Base-by-base conservation (phyloP, 2,888 invertebrate species). In the Agrypnus murinus region DNA sequence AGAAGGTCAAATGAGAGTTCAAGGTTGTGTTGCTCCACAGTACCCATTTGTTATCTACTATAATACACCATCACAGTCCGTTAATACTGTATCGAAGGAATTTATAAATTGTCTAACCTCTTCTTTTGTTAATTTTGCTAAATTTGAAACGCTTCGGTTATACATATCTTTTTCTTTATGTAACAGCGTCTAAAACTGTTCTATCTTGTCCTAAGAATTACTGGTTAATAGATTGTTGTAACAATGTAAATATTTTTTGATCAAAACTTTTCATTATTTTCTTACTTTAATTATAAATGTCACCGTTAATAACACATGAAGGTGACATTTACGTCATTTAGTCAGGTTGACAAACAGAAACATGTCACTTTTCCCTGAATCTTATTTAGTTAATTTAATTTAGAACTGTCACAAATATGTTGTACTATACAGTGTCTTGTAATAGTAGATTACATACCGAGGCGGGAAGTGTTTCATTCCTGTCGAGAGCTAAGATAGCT, bases 11-110 rank as follows among this genome's bases (percentile, higher is more conserved):
- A n/a, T n/a, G n/a, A n/a, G n/a, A n/a, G n/a, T n/a, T n/a, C n/a
- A n/a, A n/a, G n/a, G n/a, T n/a, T n/a, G n/a, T n/a, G n/a, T n/a
- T n/a, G n/a, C n/a, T n/a, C n/a, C n/a, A n/a, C n/a, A n/a, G n/a
- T n/a, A n/a, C n/a, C n/a, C 10, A n/a, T n/a, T n/a, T n/a, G n/a
- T n/a, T n/a, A n/a, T n/a, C n/a, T n/a, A n/a, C n/a, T n/a, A n/a
- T n/a, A 95, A 84, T 0, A 95, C 95, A 66, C 95, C 96, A 88
- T 96, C 95, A 84, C 96, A 96, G 81, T 96, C 96, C 55, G 93
- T 91, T 76, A 96, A 86, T 74, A 96, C 92, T 40, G 93, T 92
- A 81, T 96, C 95, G 79, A 95, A 92, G 8, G 92, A 91, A 75
- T 91, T 86, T n/a, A 95, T 77, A 85, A 92, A 92, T 69, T 87